Percentiles rank a stretch among this genome's conserved stretches.
Conservation (phyloP, 2,113 vertebrate genomes). For the Notothenia coriiceps region DNA sequence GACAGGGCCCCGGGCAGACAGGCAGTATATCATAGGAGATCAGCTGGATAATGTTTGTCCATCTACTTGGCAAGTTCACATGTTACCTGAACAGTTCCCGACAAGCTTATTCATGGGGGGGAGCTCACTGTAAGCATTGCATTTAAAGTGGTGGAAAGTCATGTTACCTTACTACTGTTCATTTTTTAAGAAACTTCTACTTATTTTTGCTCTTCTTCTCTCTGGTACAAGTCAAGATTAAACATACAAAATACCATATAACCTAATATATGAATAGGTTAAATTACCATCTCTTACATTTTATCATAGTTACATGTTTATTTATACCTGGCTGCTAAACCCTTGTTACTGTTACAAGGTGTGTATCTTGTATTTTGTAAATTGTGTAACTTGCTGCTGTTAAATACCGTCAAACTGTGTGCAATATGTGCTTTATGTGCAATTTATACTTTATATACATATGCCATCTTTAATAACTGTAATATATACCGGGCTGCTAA, state of each 20-base stretch:
- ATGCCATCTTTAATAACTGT: no score
- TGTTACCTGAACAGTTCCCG: constrained; percentile 6
- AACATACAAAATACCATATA: no score
- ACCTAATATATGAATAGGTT: not conserved
- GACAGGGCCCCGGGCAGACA: constrained; percentile 13
- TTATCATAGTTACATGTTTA: not conserved
- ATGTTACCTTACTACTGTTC: no score
- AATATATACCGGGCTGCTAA: no score
- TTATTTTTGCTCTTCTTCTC: not conserved
- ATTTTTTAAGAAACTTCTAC: not conserved
- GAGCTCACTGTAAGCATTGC: not conserved
- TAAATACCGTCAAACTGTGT: no score
- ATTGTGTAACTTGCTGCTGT: no score
- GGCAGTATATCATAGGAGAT: constrained; percentile 2
- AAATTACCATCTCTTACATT: not conserved
- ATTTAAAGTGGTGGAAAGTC: not conserved
- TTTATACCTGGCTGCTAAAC: no score
- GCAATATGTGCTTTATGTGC: no score
- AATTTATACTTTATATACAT: no score
- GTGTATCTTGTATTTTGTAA: no score
- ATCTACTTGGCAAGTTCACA: not conserved
- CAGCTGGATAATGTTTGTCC: constrained; percentile 28
- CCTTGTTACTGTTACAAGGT: no score
- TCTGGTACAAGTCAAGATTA: not conserved
- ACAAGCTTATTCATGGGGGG: not conserved